Base-by-base conservation (phyloP, 2,888 invertebrate species). In the Xanthorhoe designata region DNA sequence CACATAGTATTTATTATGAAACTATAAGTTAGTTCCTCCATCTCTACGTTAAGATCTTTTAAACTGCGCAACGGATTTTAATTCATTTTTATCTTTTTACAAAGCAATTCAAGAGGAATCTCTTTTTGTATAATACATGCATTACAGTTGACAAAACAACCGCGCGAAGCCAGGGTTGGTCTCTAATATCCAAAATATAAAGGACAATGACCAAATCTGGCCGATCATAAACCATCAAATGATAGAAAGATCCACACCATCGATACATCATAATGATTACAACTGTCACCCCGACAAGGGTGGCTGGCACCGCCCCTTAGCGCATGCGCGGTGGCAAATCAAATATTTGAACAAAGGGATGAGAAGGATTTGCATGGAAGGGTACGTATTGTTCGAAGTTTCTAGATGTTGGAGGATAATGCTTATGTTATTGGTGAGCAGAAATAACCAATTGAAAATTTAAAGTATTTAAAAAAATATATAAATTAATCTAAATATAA, bases 241-340 rank as follows among this genome's bases (percentile, higher is more conserved):
- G 38, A 59, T 47, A 38, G 55, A 8, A 1, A 35, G 51, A 51
- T 60, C 56, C 52, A 29, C 17, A 19, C 62, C 32, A 32, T 55
- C 24, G 47, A 57, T 61, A 56, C 53, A 64, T 68, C 68, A 68
- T 61, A 57, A 60, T 64, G 51, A 61, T 62, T 52, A 53, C 50
- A 49, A 45, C 56, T 51, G 62, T 62, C 61, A 56, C 62, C 62
- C 64, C 24, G 24, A 24, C n/a, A 50, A 24, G 59, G 59, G 63
- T 49, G 64, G 59, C 38, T 50, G 32, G 54, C 51, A 51, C 58
- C 66, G 66, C 67, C 67, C 49, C 29, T 50, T 15, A 0, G 18
- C 68, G 68, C 68, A 68, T 64, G 68, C 68, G 68, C 54, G 45
- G 9, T 64, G 38, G 13, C 35, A 13, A 51, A 49, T 42, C 67